A percentile compares a stretch with the other conserved stretches of the same genome.
Conservation (phyloP, 2,113 vertebrate genomes). For the Cyphomyrus discorhynchus region DNA sequence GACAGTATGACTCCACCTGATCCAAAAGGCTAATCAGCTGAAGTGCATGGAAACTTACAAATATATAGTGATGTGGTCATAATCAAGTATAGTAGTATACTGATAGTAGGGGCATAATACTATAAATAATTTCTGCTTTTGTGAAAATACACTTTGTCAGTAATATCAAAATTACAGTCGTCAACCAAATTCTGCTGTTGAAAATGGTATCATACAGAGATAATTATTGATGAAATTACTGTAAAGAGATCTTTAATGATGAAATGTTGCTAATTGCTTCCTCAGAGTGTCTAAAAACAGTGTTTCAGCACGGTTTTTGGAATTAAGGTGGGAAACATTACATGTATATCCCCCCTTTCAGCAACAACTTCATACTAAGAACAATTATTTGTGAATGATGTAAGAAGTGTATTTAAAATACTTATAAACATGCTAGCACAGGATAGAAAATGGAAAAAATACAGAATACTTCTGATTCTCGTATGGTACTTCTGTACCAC, state of each 20-base stretch:
- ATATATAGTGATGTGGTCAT: background rate
- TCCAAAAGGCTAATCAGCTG: conserved; percentile 29
- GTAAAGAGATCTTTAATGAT: background rate
- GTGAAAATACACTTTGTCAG: background rate
- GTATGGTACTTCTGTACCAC: background rate
- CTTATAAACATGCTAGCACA: background rate
- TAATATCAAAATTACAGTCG: background rate
- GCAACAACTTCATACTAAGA: background rate
- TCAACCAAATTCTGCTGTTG: background rate
- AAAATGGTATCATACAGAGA: background rate
- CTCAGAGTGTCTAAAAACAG: background rate
- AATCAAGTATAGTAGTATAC: background rate
- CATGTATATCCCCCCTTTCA: background rate
- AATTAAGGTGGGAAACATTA: background rate
- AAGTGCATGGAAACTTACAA: background rate
- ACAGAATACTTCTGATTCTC: background rate
- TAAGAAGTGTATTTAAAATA: background rate
- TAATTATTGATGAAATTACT: background rate
- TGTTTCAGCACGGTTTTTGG: background rate
- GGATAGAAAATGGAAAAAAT: background rate
- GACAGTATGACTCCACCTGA: conserved; percentile 38
- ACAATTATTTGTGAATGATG: background rate
- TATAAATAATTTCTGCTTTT: background rate
- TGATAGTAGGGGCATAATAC: background rate
- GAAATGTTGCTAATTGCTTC: background rate